A percentile compares a stretch with the other conserved stretches of the same genome.
Conservation (phyloP, 1,140 invertebrate genomes). For the Ips typographus region DNA sequence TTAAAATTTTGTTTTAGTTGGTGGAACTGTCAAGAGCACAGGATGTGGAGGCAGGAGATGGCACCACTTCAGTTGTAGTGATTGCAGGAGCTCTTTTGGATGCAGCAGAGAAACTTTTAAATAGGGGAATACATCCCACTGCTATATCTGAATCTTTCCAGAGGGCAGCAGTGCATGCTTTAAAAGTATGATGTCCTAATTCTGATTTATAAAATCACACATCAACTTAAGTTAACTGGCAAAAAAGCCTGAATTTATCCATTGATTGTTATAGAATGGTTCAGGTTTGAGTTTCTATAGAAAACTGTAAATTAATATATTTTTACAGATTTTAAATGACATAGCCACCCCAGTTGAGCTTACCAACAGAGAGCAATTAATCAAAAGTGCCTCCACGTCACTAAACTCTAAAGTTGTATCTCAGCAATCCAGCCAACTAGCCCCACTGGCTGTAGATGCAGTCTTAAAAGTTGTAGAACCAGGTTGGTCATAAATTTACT, state of each 20-base stretch:
- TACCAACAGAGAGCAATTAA: conserved; percentile 80
- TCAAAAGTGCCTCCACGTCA: conserved; percentile 95
- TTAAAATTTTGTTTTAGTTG: conserved; percentile 60
- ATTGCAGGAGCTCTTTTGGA: conserved; percentile 94
- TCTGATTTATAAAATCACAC: no score
- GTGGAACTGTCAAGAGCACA: conserved; percentile 98
- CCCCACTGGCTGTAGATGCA: conserved; percentile 96
- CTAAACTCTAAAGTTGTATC: conserved; percentile 99
- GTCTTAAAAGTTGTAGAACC: conserved; percentile 79
- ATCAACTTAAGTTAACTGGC: no score
- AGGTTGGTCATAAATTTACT: conserved; percentile 29
- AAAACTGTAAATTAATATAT: background rate
- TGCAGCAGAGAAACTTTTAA: conserved; percentile 88
- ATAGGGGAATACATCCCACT: conserved; percentile 96
- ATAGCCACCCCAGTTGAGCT: conserved; percentile 90
- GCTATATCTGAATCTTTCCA: conserved; percentile 97
- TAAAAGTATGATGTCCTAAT: conserved; percentile 59
- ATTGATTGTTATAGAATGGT: no score
- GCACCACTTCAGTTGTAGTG: conserved; percentile 96
- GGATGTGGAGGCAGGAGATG: conserved; percentile 99
- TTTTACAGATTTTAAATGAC: conserved; percentile 69
- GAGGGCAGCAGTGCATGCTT: conserved; percentile 79
- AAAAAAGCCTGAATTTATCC: no score
- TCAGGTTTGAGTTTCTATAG: background rate
- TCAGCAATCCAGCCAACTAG: conserved; percentile 92